Conservation (phyloP, 1,140 invertebrate species). For the Cyclargus thomasi region DNA sequence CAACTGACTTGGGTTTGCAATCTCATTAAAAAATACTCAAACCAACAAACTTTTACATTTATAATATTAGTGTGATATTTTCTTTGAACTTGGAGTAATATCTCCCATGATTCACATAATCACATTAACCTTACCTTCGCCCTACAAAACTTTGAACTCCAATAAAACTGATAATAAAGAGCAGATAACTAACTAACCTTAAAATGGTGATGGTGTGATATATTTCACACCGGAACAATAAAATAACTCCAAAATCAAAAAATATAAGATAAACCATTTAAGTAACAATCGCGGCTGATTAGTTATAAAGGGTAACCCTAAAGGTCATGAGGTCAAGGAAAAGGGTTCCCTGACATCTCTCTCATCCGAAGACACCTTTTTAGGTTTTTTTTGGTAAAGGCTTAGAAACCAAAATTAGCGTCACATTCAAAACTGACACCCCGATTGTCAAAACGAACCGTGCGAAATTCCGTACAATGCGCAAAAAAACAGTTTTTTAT, state of each 20-base stretch:
- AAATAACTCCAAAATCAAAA: not conserved
- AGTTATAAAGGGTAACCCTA: constrained; percentile 45
- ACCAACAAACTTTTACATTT: no score
- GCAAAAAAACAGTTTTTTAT: constrained; percentile 34
- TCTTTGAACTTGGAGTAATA: no score
- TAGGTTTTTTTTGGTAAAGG: constrained; percentile 47
- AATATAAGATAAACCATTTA: constrained; percentile 15
- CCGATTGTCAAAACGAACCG: constrained; percentile 57
- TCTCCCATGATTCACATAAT: no score
- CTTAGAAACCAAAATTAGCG: constrained; percentile 60
- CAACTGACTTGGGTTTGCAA: no score
- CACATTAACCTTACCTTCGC: no score
- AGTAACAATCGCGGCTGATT: constrained; percentile 54
- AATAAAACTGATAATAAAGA: not conserved
- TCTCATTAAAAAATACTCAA: no score
- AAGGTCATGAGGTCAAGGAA: constrained; percentile 48
- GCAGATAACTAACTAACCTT: not conserved
- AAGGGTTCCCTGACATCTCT: constrained; percentile 51
- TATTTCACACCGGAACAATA: constrained; percentile 1
- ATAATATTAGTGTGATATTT: no score
- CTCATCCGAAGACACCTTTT: constrained; percentile 45
- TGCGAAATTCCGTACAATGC: constrained; percentile 63
- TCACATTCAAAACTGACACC: constrained; percentile 60
- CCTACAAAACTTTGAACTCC: no score
- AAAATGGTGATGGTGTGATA: not conserved